Evolutionary conservation across 2,113 vertebrate genomes (phyloP), one percentile per base, ranked within the genome.

Genomic region (Spilogale gracilis): DNA sequence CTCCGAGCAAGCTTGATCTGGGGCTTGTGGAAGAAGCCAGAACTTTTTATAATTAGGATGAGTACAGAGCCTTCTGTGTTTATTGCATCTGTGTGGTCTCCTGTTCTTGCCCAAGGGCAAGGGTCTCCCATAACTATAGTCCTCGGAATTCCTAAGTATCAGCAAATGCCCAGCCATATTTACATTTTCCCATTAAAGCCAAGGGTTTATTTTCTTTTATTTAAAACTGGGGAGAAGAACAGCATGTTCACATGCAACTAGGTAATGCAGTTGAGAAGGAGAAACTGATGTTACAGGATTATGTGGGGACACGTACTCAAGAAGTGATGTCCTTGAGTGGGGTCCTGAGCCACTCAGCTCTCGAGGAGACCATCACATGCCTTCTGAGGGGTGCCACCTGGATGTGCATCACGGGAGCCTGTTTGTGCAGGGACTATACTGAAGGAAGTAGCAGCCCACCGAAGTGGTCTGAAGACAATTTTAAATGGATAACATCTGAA

Each of bases 121-220:
- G n/a, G 12, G 32, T 54, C 80, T 67, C 25, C 63, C 7, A 21
- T 65, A 58, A 54, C 27, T 74, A 12, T 25, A 71, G 12, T 43
- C 67, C 25, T 4, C 45, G 48, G 71, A 76, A 90, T 86, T 93
- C 50, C 43, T 81, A 54, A 17, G 50, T 76, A 16, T 80, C 50
- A 54, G 12, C 12, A 16, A 61, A 83, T 74, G 38, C 50, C 32
- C 4, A 52, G 45, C n/a, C 9, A 45, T 58, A 90, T 60, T 85
- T 90, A 65, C 52, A 85, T 20, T 84, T 92, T 95, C 48, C 45
- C 69, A 61, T 54, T 71, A 86, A 90, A 89, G 65, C 27, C 58
- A 89, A 93, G 20, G 17, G 18, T 73, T 76, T 86, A n/a, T 50
- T 84, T 93, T 74, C 27, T 69, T 71, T 89, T 74, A 27, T 76